Base-by-base conservation (phyloP, 2,797 vertebrate genomes). In the Parauchenoglanis punctatus region DNA sequence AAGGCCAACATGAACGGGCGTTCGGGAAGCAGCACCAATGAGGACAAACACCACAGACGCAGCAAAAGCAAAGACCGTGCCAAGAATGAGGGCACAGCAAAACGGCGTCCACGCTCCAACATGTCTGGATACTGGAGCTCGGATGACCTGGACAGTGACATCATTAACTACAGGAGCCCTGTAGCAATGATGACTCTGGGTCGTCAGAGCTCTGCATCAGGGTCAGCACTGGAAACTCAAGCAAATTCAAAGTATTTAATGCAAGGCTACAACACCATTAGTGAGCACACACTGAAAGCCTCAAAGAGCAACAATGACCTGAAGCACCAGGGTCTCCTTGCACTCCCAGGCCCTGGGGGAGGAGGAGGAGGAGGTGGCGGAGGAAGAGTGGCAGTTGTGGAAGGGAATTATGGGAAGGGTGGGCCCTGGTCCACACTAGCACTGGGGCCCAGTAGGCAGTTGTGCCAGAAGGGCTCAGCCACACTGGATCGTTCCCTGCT, bases 121-220 rank as follows among this genome's bases (percentile, higher is more conserved):
- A 99, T 99, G 95, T 99, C 99, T 0, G 99, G 98, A 87, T 99
- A 99, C 95, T 99, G 99, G 98, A 99, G 98, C 92, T 99, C 98
- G 0, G 99, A 99, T 0, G 98, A 99, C 93, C 96, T 99, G 93
- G 95, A 99, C 92, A 97, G 96, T 61, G 97, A 98, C 31, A 93
- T 98, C 90, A 97, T 97, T 94, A 97, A 96, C 92, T 98, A 98
- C 94, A 96, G 95, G 11, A 96, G 95, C 92, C 97, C 97, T 0
- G 96, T 97, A 93, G 96, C 97, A 86, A 97, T 99, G 95, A 98
- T 98, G 98, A 98, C 98, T 0, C 94, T 99, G 15, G 97, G 97
- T 61, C 96, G 96, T 86, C 96, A 96, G 81, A 75, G 75, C 4
- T 92, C 94, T 0, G 96, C 97, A 59, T 56, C 88, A 2, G 87